Base-by-base conservation (phyloP, 1,140 invertebrate genomes). In the Pogonomyrmex californicus region DNA sequence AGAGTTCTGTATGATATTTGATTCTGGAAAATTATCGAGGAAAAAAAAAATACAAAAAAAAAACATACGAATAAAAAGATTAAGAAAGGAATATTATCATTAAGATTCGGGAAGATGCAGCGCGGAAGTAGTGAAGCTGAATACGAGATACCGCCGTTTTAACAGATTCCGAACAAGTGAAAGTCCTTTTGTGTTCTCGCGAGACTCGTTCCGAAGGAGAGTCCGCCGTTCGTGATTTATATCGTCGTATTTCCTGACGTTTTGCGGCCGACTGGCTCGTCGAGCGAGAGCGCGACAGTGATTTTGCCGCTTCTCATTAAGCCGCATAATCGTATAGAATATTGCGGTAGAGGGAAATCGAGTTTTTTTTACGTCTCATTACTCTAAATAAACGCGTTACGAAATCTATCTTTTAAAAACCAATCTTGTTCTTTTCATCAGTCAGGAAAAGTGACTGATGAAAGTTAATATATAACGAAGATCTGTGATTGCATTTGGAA, bases 151-250 rank as follows among this genome's bases (percentile, higher is more conserved):
- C 7, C 17, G n/a, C n/a, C 56, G 54, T 60, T 60, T 83, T 23
- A 83, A 4, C 54, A 79, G 77, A 79, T 79, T 79, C 77, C 62
- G 79, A 82, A 71, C 65, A 60, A 83, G 79, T 83, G 79, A 83
- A 83, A 83, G 79, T 83, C 56, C 79, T 83, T 83, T 83, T 83
- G 79, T 83, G 68, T 83, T 83, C 68, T 83, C 68, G 79, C 79
- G 54, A 83, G 79, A 83, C 68, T 83, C 68, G 79, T 83, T 83
- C 41, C 54, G 79, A 83, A 73, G 79, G 79, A 83, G 79, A 83
- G 79, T 83, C 79, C 36, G 79, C 54, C 54, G 44, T 70, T 83
- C 79, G 41, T 83, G 79, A 83, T 73, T 83, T 73, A 83, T 73
- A 83, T 60, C 66, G 54, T 82, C 41, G 79, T 75, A 47, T 73